Evolutionary conservation across 2,797 vertebrate genomes (phyloP).

Genomic region (Coracias cyanogaster): DNA sequence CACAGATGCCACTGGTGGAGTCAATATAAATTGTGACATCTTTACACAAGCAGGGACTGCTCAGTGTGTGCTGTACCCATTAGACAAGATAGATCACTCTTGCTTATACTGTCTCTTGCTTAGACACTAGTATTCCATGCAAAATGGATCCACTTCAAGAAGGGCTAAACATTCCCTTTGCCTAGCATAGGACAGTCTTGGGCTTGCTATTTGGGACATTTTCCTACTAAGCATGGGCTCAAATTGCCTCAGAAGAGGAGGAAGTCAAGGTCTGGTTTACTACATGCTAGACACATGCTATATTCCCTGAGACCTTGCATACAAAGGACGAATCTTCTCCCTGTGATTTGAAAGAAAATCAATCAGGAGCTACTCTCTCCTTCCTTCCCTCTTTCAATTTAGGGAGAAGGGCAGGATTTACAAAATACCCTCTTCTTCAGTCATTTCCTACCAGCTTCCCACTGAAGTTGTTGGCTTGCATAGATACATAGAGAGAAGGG

Average conservation of each 20-base stretch:
- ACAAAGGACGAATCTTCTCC: neutral
- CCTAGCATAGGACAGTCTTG: neutral
- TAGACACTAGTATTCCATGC: neutral
- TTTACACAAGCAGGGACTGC: neutral
- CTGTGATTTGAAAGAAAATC: neutral
- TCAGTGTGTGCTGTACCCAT: neutral
- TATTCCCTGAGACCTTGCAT: neutral
- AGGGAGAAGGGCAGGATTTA: neutral
- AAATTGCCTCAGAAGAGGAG: neutral
- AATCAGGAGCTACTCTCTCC: neutral
- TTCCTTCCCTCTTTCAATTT: neutral
- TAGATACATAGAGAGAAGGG: neutral
- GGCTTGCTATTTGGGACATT: neutral
- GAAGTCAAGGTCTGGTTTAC: neutral
- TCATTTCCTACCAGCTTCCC: neutral
- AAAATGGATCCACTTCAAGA: neutral
- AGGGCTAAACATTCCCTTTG: neutral
- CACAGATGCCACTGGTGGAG: neutral
- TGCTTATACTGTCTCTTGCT: neutral
- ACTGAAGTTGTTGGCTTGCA: neutral
- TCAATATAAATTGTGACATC: neutral
- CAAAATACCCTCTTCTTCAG: neutral
- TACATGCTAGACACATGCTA: neutral
- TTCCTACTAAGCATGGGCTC: neutral
- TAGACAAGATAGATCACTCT: neutral